Conservation (phyloP, 2,888 invertebrate genomes). For the Trilocha varians region DNA sequence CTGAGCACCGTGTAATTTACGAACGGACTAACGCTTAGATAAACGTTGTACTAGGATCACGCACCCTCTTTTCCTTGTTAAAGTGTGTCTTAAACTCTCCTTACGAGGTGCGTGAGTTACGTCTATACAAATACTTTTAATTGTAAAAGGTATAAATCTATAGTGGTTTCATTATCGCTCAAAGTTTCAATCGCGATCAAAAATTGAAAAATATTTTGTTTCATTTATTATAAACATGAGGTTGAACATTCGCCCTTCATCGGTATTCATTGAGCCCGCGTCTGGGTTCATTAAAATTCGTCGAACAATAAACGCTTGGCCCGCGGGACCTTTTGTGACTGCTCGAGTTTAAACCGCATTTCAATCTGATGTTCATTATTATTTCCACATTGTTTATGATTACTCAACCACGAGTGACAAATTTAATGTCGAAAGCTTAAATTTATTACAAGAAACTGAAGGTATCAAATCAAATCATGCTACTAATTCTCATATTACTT, state of each 20-base stretch:
- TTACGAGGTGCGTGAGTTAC: neutral
- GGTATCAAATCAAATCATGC: too few species aligned
- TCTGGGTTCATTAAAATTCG: constrained; percentile 65
- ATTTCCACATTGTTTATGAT: constrained; percentile 40
- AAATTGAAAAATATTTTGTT: constrained; percentile 5
- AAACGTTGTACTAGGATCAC: constrained; percentile 1
- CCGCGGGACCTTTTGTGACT: constrained; percentile 51
- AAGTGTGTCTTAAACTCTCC: neutral
- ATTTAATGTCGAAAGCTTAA: too few species aligned
- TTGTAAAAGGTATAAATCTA: too few species aligned
- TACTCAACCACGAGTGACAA: constrained; percentile 3
- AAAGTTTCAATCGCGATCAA: neutral
- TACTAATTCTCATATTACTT: too few species aligned
- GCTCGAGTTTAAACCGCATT: constrained; percentile 52
- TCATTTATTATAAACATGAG: constrained; percentile 24
- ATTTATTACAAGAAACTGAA: too few species aligned
- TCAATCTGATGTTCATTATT: constrained; percentile 55
- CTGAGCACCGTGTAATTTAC: constrained; percentile 38
- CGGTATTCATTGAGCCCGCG: constrained; percentile 51
- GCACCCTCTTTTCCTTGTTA: constrained; percentile 1
- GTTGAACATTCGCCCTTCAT: constrained; percentile 37
- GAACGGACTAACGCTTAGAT: constrained; percentile 19
- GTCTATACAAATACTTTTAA: too few species aligned
- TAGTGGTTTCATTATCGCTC: too few species aligned
- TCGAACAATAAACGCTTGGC: constrained; percentile 53